A percentile compares a stretch with the other conserved stretches of the same genome.
Conservation (phyloP, 1,140 invertebrate genomes). For the Ceratosolen fusciceps region DNA sequence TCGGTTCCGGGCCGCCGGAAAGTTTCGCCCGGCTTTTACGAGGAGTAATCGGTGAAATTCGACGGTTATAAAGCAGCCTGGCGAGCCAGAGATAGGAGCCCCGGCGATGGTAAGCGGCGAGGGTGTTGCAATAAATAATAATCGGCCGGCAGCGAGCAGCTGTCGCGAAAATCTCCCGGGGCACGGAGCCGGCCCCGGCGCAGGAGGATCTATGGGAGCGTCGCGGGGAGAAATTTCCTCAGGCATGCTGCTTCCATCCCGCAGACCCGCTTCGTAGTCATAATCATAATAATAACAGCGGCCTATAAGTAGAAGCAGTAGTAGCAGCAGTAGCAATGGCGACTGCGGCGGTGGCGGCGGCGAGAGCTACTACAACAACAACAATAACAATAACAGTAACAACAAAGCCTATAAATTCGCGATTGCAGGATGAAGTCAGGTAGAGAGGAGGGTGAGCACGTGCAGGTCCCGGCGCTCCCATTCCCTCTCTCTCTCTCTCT, state of each 20-base stretch:
- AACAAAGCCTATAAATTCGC: constrained; percentile 46
- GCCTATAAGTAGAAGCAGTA: too few species aligned
- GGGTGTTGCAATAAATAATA: constrained; percentile 47
- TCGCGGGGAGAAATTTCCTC: constrained; percentile 38
- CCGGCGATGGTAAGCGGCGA: constrained; percentile 16
- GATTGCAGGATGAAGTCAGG: constrained; percentile 25
- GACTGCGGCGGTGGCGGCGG: too few species aligned
- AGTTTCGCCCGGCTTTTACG: not conserved
- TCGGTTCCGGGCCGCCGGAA: not conserved
- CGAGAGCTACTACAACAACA: too few species aligned
- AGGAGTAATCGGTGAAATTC: constrained; percentile 11
- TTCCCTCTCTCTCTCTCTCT: not conserved
- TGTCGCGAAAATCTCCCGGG: constrained; percentile 40
- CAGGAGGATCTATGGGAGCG: constrained; percentile 7
- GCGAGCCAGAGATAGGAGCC: not conserved
- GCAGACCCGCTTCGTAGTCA: too few species aligned
- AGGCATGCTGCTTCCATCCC: constrained; percentile 17
- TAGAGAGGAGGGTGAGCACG: not conserved
- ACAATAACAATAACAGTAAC: constrained; percentile 8
- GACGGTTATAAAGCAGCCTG: constrained; percentile 15
- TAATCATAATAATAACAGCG: too few species aligned
- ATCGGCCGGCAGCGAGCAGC: constrained; percentile 37
- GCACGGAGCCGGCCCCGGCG: not conserved
- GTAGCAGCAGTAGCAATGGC: too few species aligned
- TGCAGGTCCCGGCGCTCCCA: not conserved